Evolutionary conservation across 2,113 vertebrate species (phyloP), one percentile per base, ranked within the genome.

Genomic region (Neotoma lepida): DNA sequence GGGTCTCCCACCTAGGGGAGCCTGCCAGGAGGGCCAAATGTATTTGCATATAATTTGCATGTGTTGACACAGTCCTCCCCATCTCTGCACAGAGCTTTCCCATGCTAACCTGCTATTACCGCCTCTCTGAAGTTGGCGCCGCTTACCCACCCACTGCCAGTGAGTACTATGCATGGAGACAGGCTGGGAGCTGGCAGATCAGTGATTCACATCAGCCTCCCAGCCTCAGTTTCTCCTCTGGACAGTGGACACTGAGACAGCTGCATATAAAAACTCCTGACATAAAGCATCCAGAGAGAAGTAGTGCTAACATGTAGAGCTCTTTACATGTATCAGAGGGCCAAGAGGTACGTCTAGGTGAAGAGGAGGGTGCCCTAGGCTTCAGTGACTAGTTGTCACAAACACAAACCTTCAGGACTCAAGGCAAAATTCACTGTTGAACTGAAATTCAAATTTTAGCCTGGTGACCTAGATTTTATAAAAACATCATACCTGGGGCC

Each of bases 21-120:
- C 63, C 66, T 71, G 58, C 17, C 49, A 39, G 61, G 77, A 2
- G 4, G 93, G 86, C 63, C 74, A 14, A 77, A 80, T 33, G 4
- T 88, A 94, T 95, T 84, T 97, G 96, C 95, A 94, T 80, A 92
- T 92, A 46, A 94, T 94, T 92, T 95, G 95, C 95, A 89, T 94
- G 92, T 90, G 66, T 93, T 86, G 94, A 90, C 88, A 81, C 61
- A 81, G 86, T 81, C 51, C 0, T 68, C 89, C 76, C 66, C 63
- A 28, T 87, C 74, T 88, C 86, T 46, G 92, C 74, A 17, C 28
- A 18, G 94, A 91, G 73, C 49, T 6, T 80, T 90, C 70, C 96
- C 88, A 90, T 80, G 81, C 96, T 94, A 96, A 95, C 96, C 94
- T 97, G 73, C 56, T 49, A 92, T 88, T 90, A 92, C 61, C 0